Base-by-base conservation (phyloP, 1,140 invertebrate genomes). In the Melanaphis sacchari region DNA sequence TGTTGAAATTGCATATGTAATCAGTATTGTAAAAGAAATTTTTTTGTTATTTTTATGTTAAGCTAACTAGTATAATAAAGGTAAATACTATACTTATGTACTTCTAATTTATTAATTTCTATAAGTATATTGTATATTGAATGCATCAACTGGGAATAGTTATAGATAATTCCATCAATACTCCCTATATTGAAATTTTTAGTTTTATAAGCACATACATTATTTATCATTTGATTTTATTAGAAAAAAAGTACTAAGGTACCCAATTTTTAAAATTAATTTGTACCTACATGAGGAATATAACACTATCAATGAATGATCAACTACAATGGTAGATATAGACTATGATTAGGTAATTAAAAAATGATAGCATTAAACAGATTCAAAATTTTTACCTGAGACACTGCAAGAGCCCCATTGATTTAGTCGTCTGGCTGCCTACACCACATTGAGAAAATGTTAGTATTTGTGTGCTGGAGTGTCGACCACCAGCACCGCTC, bases 401-500 rank as follows among this genome's bases (percentile, higher is more conserved):
- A 94, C 97, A 97, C 95, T 97, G 96, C 36, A 97, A 94, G 81
- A 98, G 96, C 94, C 97, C 97, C 94, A 96, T 95, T 2, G 95
- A 96, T 94, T 94, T 95, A 36, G 94, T 84, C 93, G 95, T 93
- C 96, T 95, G 38, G 96, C 95, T 66, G 96, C 95, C 90, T 96
- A 95, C 38, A 95, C 95, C 94, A 93, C 96, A 96, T 94, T 96
- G 96, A 94, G 96, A 97, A 93, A 97, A 96, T 89, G 97, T 96
- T 94, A 97, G 95, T 93, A 97, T 94, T 89, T 95, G 95, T 43
- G 94, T 94, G 31, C 94, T 94, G 87, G 94, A 94, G 88, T 94
- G 94, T 2, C 94, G 94, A 9, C 91, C 91, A 81, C 91, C 91
- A 38, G 91, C 91, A 26, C 91, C 46, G 38, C 94, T 94, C 31